Evolutionary conservation across 2,113 vertebrate species (phyloP), one percentile per base, ranked within the genome.

Genomic region (Propithecus coquereli): DNA sequence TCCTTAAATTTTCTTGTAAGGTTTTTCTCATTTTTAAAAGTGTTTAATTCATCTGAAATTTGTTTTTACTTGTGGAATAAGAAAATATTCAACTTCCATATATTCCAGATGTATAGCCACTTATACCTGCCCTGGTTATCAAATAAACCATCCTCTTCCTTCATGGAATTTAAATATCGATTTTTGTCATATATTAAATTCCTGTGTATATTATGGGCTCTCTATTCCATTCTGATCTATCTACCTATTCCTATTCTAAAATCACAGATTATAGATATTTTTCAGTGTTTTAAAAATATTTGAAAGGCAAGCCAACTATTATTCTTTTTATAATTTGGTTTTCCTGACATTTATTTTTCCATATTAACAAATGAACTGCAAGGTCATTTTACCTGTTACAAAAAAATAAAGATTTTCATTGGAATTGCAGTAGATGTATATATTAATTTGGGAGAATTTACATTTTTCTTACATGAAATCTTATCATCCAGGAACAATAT

Each of bases 21-120:
- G n/a, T 34, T 80, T 85, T 92, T 65, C 65, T 70, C 54, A 84
- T 59, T 92, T 57, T 68, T 88, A 73, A 52, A 85, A 94, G 73
- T 86, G 52, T 61, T 65, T 47, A 43, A 74, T 63, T 81, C 32
- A 50, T 34, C 63, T 77, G 30, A 34, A 91, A 85, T 43, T 94
- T 88, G 40, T n/a, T 61, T 89, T 71, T 50, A 63, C 50, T 37
- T 65, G 47, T 65, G 18, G 11, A 1, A 17, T 3, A 27, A 77
- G 47, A 30, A 14, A 84, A 13, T 81, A 40, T 82, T 86, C 8
- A 8, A 43, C 37, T 76, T 86, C 45, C 45, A 70, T 85, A 54
- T 70, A 22, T 57, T 71, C 66, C 40, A 68, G 30, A 20, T 40
- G 11, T 32, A 52, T 47, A 68, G 34, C 25, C 76, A 76, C 50